phyloP scores from a whole-genome alignment of 2,888 invertebrate species.

The Heliothis peltigera region DNA sequence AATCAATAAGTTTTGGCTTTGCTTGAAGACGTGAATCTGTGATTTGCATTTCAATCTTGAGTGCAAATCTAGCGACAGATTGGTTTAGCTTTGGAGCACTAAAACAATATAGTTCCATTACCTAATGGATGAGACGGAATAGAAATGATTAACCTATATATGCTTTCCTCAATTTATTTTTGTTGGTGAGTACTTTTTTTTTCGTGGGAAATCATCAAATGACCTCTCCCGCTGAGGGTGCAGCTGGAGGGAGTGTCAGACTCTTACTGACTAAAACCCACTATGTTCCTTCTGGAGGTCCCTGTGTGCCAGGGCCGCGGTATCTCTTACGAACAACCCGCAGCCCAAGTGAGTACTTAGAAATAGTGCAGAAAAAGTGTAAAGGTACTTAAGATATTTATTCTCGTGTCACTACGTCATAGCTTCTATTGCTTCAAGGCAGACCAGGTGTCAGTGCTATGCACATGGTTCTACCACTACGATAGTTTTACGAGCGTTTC shows the following conservation, averaged over 20 bases:
- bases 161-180: too few species aligned
- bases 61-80: constrained; percentile 1
- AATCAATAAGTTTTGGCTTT: constrained; percentile 33
- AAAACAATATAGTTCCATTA: constrained; percentile 13
- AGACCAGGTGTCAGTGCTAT: constrained; percentile 4
- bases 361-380: neutral
- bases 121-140: neutral
- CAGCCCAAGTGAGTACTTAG: neutral
- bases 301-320: too few species aligned
- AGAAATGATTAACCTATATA: neutral
- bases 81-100: constrained; percentile 13
- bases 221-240: too few species aligned
- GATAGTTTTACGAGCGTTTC: constrained; percentile 23
- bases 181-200: too few species aligned
- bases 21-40: constrained; percentile 7
- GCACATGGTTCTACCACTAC: neutral
- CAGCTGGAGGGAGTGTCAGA: too few species aligned
- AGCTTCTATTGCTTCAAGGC: constrained; percentile 6
- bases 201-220: too few species aligned
- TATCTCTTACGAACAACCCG: too few species aligned
- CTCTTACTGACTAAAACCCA: too few species aligned
- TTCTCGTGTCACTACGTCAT: neutral
- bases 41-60: constrained; percentile 46
- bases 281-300: too few species aligned
- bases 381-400: neutral